Percentiles rank a stretch among this genome's conserved stretches.
These are phyloP conservation scores for Erynnis tages DNA, from an alignment of 2,888 invertebrate genomes.

Conservation along the genomic window DNA sequence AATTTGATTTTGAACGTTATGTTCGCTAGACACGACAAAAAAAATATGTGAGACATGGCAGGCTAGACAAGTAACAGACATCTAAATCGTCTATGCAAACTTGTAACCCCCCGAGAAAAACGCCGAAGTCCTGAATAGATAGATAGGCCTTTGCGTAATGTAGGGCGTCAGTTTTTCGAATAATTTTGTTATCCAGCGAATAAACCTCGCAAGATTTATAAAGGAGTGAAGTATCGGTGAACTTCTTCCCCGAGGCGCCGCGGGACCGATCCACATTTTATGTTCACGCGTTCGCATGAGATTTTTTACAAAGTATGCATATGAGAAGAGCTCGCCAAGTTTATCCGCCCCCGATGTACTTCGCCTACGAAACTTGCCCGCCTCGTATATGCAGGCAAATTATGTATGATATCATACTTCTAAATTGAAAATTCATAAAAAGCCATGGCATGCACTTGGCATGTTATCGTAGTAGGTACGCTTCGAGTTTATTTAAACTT, in stretches of 20 bases:
- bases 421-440: slow-evolving; percentile 11
- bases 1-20: no score
- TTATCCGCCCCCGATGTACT: slow-evolving; percentile 14
- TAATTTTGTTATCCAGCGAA: slow-evolving; percentile 13
- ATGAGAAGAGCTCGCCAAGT: slow-evolving; percentile 39
- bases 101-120: no score
- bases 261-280: slow-evolving; percentile 47
- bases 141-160: no score
- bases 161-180: not conserved
- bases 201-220: slow-evolving; percentile 23
- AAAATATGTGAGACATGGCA: no score
- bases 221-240: slow-evolving; percentile 9
- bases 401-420: slow-evolving; percentile 15
- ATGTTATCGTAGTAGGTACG: no score
- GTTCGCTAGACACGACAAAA: no score
- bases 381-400: slow-evolving; percentile 11
- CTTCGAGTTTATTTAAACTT: no score
- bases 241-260: not conserved
- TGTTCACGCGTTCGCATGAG: slow-evolving; percentile 50
- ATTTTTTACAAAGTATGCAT: slow-evolving; percentile 65
- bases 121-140: no score
- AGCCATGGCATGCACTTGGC: no score
- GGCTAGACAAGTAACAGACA: no score
- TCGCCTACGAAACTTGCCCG: slow-evolving; percentile 15
- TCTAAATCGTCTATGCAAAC: no score